A percentile compares a stretch with the other conserved stretches of the same genome.
Conservation (phyloP, 2,113 vertebrate genomes). For the Gnathonemus echidnorhynchus region DNA sequence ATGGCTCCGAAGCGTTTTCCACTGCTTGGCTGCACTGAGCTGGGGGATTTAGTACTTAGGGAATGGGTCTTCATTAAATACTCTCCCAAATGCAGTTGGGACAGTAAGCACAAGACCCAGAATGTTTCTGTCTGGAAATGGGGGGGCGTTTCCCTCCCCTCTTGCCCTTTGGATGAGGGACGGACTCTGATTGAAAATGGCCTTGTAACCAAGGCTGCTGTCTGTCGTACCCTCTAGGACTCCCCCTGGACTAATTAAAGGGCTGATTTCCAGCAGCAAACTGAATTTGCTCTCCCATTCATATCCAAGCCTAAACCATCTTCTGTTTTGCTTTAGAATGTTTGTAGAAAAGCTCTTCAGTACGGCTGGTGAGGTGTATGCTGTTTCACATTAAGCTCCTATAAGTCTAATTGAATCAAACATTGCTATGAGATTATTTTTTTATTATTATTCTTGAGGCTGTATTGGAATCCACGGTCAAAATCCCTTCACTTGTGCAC, state of each 20-base stretch:
- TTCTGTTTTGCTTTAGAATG: conserved; percentile 27
- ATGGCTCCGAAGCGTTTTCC: conserved; percentile 20
- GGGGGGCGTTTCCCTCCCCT: background rate
- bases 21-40: conserved; percentile 19
- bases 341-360: conserved; percentile 22
- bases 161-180: background rate
- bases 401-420: conserved; percentile 30
- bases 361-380: conserved; percentile 14
- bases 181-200: background rate
- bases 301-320: conserved; percentile 22
- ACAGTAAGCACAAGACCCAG: background rate
- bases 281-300: conserved; percentile 26
- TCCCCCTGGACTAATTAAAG: conserved; percentile 1
- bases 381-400: conserved; percentile 29
- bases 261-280: conserved; percentile 9
- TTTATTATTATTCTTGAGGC: conserved; percentile 19
- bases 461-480: conserved; percentile 9
- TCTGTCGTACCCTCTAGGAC: conserved; percentile 3
- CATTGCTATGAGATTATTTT: background rate
- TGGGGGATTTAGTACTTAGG: conserved; percentile 14
- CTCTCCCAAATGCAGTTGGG: conserved; percentile 17
- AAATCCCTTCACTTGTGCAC: background rate
- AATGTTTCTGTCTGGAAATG: background rate
- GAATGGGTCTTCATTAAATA: conserved; percentile 14
- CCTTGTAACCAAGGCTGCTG: background rate